phyloP scores from a whole-genome alignment of 1,140 invertebrate genomes.

The Steinernema feltiae region DNA sequence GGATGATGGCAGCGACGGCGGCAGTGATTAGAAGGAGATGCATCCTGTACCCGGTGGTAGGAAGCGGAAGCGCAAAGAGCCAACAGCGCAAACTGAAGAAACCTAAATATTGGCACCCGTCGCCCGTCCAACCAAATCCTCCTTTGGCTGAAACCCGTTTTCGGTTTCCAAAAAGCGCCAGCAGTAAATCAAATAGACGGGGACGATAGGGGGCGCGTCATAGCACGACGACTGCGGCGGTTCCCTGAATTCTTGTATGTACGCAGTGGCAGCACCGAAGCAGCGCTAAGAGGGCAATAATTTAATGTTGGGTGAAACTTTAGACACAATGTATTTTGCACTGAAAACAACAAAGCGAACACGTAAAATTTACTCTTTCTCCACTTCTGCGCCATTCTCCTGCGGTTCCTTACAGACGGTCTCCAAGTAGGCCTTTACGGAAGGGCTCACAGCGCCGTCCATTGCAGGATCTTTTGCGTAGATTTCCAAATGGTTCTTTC shows the following conservation, averaged over 20 bases:
- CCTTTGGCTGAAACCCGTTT: not conserved
- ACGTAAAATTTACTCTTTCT: not conserved
- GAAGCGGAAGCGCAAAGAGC: too few species aligned
- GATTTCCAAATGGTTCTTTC: constrained; percentile 45
- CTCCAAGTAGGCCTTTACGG: constrained; percentile 46
- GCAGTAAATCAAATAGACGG: too few species aligned
- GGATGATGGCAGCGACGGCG: not conserved
- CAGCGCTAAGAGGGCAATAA: too few species aligned
- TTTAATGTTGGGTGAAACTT: too few species aligned
- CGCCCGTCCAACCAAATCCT: not conserved
- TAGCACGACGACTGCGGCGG: too few species aligned
- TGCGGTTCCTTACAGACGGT: constrained; percentile 52
- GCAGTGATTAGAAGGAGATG: too few species aligned
- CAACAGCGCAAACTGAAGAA: not conserved
- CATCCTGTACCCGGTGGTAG: too few species aligned
- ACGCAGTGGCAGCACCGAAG: too few species aligned
- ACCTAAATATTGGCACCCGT: not conserved
- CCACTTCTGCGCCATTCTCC: constrained; percentile 21
- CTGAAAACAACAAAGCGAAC: constrained; percentile 23
- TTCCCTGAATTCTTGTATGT: too few species aligned
- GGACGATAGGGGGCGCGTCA: too few species aligned
- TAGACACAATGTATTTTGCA: constrained; percentile 3
- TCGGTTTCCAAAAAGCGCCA: not conserved
- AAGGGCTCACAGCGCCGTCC: constrained; percentile 45
- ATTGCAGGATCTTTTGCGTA: constrained; percentile 31